These are phyloP conservation scores for Trichomalopsis sarcophagae DNA, from an alignment of 1,140 invertebrate genomes.

Conservation along the genomic window DNA sequence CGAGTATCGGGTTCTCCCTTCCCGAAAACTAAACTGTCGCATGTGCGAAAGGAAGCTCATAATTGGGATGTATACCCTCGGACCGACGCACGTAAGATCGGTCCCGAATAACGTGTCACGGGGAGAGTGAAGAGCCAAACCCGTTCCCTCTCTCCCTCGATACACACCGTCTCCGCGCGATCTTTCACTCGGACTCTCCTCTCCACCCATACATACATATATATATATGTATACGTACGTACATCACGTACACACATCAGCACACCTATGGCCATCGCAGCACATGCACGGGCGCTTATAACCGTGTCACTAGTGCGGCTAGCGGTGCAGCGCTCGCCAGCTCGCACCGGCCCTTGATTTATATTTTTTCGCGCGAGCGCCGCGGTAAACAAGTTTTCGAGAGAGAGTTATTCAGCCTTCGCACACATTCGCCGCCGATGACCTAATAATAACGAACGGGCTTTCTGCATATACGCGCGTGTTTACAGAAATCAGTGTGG, in stretches of 20 bases:
- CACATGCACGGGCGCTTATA: background rate
- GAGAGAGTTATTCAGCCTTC: background rate
- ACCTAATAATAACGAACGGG: background rate
- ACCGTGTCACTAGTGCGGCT: slow-evolving; percentile 53
- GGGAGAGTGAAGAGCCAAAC: background rate
- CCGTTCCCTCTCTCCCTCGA: background rate
- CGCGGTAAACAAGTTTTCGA: slow-evolving; percentile 28
- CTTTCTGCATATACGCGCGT: too few species aligned
- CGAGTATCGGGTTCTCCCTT: too few species aligned
- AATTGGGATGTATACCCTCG: too few species aligned
- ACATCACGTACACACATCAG: too few species aligned
- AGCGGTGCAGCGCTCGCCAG: slow-evolving; percentile 37
- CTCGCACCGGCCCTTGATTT: slow-evolving; percentile 44
- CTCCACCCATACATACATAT: background rate
- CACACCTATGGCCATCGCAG: background rate
- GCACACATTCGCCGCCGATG: background rate
- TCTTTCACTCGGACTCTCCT: background rate
- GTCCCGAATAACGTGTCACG: too few species aligned
- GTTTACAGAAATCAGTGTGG: background rate
- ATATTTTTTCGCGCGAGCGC: slow-evolving; percentile 35
- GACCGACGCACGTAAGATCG: too few species aligned
- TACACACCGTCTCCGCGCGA: background rate
- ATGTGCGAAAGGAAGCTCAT: too few species aligned
- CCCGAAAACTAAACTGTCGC: too few species aligned
- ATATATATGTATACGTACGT: background rate